These are phyloP conservation scores for Rutilus rutilus DNA, from an alignment of 2,113 vertebrate genomes.

Conservation along the genomic window DNA sequence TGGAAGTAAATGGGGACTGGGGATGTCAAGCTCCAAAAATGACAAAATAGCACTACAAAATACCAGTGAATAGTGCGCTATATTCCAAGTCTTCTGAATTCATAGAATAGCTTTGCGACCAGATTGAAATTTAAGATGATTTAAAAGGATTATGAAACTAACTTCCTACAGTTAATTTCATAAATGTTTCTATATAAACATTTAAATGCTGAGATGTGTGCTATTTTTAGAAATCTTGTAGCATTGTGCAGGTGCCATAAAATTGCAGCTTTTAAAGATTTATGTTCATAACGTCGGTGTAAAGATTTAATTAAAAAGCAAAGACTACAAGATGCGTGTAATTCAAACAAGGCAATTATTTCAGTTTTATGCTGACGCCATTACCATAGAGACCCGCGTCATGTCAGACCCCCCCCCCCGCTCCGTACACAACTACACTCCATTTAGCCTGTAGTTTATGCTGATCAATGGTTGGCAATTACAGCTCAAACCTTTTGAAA, in stretches of 20 bases:
- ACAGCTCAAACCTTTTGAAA: slow-evolving; percentile 35
- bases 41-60: no score
- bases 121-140: not conserved
- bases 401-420: slow-evolving; percentile 38
- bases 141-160: not conserved
- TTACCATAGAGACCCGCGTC: slow-evolving; percentile 51
- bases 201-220: not conserved
- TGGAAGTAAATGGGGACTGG: not conserved
- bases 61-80: not conserved
- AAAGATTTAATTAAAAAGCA: slow-evolving; percentile 51
- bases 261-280: slow-evolving; percentile 25
- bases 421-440: slow-evolving; percentile 40
- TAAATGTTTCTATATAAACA: not conserved
- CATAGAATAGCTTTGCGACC: not conserved
- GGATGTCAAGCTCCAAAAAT: no score
- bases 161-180: not conserved
- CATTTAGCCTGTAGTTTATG: slow-evolving; percentile 42
- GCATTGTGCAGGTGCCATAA: slow-evolving; percentile 14
- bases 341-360: slow-evolving; percentile 56
- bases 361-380: slow-evolving; percentile 53
- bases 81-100: not conserved
- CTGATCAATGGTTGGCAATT: slow-evolving; percentile 56
- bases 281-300: slow-evolving; percentile 14
- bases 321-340: slow-evolving; percentile 32
- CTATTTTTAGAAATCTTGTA: slow-evolving; percentile 5